Base-by-base conservation (phyloP, 1,140 invertebrate species). In the Bombus sylvicola region DNA sequence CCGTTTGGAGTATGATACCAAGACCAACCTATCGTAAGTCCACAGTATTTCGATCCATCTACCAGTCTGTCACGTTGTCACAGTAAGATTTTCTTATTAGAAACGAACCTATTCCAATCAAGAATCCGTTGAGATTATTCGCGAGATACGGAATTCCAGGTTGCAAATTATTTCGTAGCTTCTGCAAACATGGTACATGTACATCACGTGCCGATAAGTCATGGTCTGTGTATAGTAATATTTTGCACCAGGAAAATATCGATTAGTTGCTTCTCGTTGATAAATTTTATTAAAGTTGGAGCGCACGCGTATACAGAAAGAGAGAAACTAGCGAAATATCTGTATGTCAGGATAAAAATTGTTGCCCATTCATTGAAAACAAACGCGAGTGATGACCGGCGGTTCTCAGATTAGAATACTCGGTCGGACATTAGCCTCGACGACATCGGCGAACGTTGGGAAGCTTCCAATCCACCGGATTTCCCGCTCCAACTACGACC, bases 1-100 rank as follows among this genome's bases (percentile, higher is more conserved):
- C 97, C 5, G 96, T 98, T 3, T 98, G 97, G 93, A 96, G 95
- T 75, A 97, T 96, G 93, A 94, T 97, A 64, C 95, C 96, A 12
- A 94, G 96, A 81, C 96, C 96, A n/a, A 95, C 95, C 62, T 92
- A 95, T 72, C 87, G 95, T 96, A 92, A 95, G 94, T 94, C 59
- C 43, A 72, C 66, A 53, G 34, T 74, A 53, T 77, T 41, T 82
- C 59, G 69, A 72, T 43, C 15, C 43, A 37, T 53, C 57, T 31
- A 57, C 22, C 22, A 22, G 59, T 43, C 53, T 78, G 76, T 74
- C 83, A 80, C 83, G 41, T 73, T 72, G 22, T 37, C 18, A 31
- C n/a, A 28, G 13, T 31, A 22, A 47, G 57, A 80, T 66, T 43
- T 41, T 41, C 37, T 41, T 64, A n/a, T 25, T 39, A n/a, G 37